Base-by-base conservation (phyloP, 2,113 vertebrate genomes). In the Bettongia penicillata region DNA sequence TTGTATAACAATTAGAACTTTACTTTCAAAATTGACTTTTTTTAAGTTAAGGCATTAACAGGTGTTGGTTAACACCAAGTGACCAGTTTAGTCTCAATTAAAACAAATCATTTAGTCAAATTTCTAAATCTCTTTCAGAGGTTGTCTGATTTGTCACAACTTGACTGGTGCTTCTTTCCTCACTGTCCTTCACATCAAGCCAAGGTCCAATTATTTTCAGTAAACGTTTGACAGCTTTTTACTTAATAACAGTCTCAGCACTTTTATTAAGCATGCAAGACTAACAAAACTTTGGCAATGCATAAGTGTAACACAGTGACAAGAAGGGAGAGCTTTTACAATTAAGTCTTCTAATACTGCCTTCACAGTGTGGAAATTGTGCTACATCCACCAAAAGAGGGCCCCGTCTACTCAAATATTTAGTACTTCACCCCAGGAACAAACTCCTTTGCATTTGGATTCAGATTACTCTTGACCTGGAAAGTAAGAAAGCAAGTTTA, bases 381-480 rank as follows among this genome's bases (percentile, higher is more conserved):
- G 98, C 98, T 98, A 99, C 98, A 97, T 98, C 98, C 97, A 98
- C 98, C 98, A 98, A 98, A 98, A 99, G 97, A 98, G 98, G 98
- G 98, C 99, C 99, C 99, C 98, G 94, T 98, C 98, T 99, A 99
- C 98, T 98, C 99, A 99, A 98, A 99, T 98, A 97, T 99, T 99
- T 98, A 99, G 98, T 99, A 99, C 98, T 99, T 99, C 98, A 99
- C 99, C 93, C 99, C 99, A 94, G 99, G 99, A 98, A 99, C 99
- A 99, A 99, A 99, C 98, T 99, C 99, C 99, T 99, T 99, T 98
- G 99, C 99, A 90, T 99, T 99, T 97, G 99, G 99, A 98, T 99
- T 99, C 98, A 99, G 99, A 93, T 99, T 99, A 99, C 99, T 99
- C 98, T 99, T 99, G 94, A 99, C 98, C 99, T 99, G 98, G 95